phyloP scores from a whole-genome alignment of 2,797 vertebrate genomes.

The Peromyscus eremicus region DNA sequence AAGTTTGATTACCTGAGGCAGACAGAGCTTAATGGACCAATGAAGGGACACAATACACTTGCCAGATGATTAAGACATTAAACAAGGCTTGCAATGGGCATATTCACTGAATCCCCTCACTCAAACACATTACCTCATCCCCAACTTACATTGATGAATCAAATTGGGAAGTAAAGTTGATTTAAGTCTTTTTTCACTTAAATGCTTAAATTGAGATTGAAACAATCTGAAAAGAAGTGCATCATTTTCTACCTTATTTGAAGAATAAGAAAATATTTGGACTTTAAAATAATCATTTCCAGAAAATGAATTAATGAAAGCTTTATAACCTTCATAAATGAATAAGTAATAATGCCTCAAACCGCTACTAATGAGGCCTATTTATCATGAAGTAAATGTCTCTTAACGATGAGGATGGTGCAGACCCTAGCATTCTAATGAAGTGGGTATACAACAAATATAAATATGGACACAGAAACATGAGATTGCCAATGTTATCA shows the following conservation, averaged over 20 bases:
- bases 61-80: neutral
- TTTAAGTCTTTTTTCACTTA: neutral
- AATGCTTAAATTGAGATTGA: constrained; percentile 43
- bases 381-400: constrained; percentile 74
- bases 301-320: constrained; percentile 64
- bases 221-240: neutral
- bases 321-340: constrained; percentile 51
- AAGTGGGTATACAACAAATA: constrained; percentile 56
- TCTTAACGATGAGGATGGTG: constrained; percentile 65
- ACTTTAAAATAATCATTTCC: constrained; percentile 55
- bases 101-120: neutral
- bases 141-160: neutral
- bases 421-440: constrained; percentile 52
- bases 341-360: constrained; percentile 76
- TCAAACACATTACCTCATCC: neutral
- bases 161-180: constrained; percentile 50
- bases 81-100: neutral
- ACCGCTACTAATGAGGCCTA: constrained; percentile 68
- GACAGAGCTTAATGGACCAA: neutral
- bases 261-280: constrained; percentile 59
- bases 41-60: constrained; percentile 40
- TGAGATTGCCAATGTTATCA: neutral
- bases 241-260: constrained; percentile 13
- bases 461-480: constrained; percentile 10
- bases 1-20: constrained; percentile 28